These are phyloP conservation scores for Eupeodes latifasciatus DNA, from an alignment of 2,888 invertebrate species.

Conservation along the genomic window DNA sequence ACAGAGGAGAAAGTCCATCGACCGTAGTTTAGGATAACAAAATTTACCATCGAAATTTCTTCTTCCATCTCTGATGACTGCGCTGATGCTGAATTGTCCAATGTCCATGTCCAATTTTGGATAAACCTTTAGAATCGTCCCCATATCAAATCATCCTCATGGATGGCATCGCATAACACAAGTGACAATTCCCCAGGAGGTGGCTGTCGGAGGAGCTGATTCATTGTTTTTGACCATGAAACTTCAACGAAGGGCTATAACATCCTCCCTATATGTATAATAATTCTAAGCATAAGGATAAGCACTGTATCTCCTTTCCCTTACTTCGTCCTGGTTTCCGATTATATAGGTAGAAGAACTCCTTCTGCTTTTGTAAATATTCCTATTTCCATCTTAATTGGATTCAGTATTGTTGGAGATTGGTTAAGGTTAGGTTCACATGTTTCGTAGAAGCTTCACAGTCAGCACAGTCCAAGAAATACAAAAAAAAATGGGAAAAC, in stretches of 20 bases:
- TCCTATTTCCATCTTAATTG: slow-evolving; percentile 56
- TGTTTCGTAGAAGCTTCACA: neutral
- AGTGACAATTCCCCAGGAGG: slow-evolving; percentile 59
- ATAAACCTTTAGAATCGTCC: too few relatives aligned
- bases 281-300: neutral
- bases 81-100: neutral
- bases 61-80: neutral
- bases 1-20: neutral
- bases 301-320: neutral
- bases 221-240: slow-evolving; percentile 44
- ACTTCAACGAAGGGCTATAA: slow-evolving; percentile 37
- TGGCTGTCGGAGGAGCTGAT: slow-evolving; percentile 56
- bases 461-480: neutral
- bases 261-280: neutral
- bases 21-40: neutral
- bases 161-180: neutral
- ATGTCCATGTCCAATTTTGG: too few relatives aligned
- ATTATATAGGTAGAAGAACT: neutral
- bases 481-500: slow-evolving; percentile 19
- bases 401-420: slow-evolving; percentile 56
- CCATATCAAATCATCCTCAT: slow-evolving; percentile 8
- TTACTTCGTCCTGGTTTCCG: neutral
- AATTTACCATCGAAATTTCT: slow-evolving; percentile 6
- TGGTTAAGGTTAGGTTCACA: slow-evolving; percentile 43
- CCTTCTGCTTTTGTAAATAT: neutral